Evolutionary conservation across 2,888 invertebrate species (phyloP).

Genomic region (Willowsia nigromaculata): DNA sequence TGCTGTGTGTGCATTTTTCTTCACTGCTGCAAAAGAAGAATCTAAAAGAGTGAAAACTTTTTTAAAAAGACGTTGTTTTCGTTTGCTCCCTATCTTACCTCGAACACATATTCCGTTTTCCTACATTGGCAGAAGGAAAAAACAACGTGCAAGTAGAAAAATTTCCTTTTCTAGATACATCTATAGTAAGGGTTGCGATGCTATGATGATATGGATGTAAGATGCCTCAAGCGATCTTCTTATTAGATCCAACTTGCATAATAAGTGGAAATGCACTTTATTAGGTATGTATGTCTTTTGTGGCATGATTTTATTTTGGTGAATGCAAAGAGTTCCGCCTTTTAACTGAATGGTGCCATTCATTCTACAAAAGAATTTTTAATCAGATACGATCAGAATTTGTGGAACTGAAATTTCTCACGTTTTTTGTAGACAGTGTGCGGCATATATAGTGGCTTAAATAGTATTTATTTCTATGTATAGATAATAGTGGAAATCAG

Average conservation of each 20-base stretch:
- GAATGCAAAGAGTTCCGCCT: constrained; percentile 25
- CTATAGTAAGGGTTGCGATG: neutral
- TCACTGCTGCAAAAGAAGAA: neutral
- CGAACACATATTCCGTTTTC: constrained; percentile 32
- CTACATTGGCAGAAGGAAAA: too few species aligned
- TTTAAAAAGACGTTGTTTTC: neutral
- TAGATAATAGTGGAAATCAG: too few species aligned
- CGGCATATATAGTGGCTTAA: neutral
- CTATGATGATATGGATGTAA: too few species aligned
- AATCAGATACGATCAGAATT: neutral
- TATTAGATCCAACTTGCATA: constrained; percentile 34
- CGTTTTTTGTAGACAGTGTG: neutral
- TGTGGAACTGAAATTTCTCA: constrained; percentile 2
- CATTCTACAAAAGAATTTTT: neutral
- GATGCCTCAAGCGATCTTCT: constrained; percentile 56
- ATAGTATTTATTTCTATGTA: too few species aligned
- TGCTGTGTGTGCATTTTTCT: constrained; percentile 60
- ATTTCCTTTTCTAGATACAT: neutral
- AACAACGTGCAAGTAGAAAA: constrained; percentile 14
- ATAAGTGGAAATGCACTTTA: neutral
- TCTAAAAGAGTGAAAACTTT: constrained; percentile 39
- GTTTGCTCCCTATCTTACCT: neutral
- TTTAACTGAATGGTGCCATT: neutral
- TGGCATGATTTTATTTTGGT: neutral
- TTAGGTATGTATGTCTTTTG: neutral